phyloP scores from a whole-genome alignment of 2,888 invertebrate genomes.

The Zele albiditarsus region DNA sequence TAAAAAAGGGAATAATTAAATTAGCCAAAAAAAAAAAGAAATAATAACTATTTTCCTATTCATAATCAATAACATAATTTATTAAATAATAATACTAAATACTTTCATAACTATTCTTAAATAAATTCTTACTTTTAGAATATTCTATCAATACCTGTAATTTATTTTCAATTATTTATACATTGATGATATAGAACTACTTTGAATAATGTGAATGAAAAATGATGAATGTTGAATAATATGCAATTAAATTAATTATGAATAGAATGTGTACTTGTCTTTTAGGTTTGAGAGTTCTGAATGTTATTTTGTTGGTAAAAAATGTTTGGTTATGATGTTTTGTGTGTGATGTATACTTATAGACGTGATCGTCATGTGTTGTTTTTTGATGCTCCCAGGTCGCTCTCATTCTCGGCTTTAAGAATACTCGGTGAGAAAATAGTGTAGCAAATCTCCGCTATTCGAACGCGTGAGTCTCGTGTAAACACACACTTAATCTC shows the following conservation, averaged over 20 bases:
- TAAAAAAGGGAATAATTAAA: too few species aligned
- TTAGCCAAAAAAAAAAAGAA: too few species aligned
- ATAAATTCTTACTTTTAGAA: too few species aligned
- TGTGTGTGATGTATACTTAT: background rate
- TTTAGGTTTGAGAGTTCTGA: background rate
- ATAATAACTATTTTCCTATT: too few species aligned
- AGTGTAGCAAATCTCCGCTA: slow-evolving; percentile 32
- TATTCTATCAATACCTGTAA: too few species aligned
- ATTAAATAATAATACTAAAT: too few species aligned
- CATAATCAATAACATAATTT: too few species aligned
- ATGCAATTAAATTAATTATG: background rate
- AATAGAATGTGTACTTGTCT: background rate
- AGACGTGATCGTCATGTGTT: background rate
- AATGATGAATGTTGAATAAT: background rate
- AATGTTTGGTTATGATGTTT: background rate
- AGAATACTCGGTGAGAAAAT: slow-evolving; percentile 32
- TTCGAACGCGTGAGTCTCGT: slow-evolving; percentile 32
- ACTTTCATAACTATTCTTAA: too few species aligned
- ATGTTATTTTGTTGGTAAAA: background rate
- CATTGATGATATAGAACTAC: background rate
- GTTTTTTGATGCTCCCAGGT: background rate
- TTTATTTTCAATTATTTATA: too few species aligned
- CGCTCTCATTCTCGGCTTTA: slow-evolving; percentile 30
- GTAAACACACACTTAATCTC: slow-evolving; percentile 32
- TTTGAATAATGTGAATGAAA: background rate